Conservation (phyloP, 2,797 vertebrate species). For the Staurois parvus region DNA sequence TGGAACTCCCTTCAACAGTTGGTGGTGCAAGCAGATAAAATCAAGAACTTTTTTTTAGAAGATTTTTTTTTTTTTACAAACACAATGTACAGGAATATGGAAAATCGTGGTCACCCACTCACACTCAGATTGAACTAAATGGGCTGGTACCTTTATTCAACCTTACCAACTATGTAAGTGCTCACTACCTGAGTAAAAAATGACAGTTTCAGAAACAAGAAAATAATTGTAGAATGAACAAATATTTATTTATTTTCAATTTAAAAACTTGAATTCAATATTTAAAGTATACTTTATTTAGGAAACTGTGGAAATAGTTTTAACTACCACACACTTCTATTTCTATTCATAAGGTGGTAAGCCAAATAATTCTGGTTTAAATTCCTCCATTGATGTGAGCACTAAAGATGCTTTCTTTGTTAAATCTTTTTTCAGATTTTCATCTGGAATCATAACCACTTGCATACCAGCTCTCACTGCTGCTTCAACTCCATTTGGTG, state of each 20-base stretch:
- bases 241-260: constrained; percentile 9
- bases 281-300: background rate
- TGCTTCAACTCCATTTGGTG: constrained; percentile 86
- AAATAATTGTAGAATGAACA: background rate
- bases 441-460: constrained; percentile 91
- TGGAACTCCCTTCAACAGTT: too few species aligned
- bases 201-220: too few species aligned
- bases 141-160: too few species aligned
- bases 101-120: too few species aligned
- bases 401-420: constrained; percentile 81
- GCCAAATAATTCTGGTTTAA: constrained; percentile 85
- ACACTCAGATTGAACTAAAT: too few species aligned
- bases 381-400: constrained; percentile 84
- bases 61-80: too few species aligned
- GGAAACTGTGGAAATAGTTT: background rate
- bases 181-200: too few species aligned
- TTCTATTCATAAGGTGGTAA: constrained; percentile 82
- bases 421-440: constrained; percentile 78
- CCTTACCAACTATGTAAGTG: too few species aligned
- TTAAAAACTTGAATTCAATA: background rate
- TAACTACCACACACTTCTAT: background rate
- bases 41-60: too few species aligned
- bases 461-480: constrained; percentile 89
- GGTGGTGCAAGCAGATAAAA: too few species aligned
- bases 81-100: too few species aligned